Evolutionary conservation across 2,888 invertebrate species (phyloP).

Genomic region (Drosophila picticornis): DNA sequence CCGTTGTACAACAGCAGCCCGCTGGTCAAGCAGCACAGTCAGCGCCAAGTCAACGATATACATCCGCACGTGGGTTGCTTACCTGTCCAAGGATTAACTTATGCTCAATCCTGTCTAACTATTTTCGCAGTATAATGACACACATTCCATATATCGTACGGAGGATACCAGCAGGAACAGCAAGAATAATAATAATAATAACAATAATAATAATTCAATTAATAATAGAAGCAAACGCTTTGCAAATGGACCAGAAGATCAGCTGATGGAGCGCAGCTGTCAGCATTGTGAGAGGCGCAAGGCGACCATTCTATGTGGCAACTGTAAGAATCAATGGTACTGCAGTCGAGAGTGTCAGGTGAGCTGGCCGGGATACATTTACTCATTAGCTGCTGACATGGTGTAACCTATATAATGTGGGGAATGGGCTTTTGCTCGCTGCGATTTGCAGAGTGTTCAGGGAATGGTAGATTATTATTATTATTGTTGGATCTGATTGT

Average conservation of each 20-base stretch:
- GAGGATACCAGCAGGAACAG: slow-evolving; percentile 22
- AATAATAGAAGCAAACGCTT: slow-evolving; percentile 23
- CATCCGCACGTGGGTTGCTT: slow-evolving; percentile 23
- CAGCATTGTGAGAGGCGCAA: slow-evolving; percentile 93
- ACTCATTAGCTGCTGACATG: neutral
- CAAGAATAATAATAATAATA: slow-evolving; percentile 4
- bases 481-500: neutral
- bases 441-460: neutral
- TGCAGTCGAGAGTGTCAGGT: slow-evolving; percentile 97
- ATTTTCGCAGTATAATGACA: slow-evolving; percentile 30
- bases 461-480: neutral
- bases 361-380: slow-evolving; percentile 31
- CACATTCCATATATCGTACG: slow-evolving; percentile 54
- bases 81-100: neutral
- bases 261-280: slow-evolving; percentile 86
- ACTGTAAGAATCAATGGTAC: slow-evolving; percentile 97
- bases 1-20: slow-evolving; percentile 67
- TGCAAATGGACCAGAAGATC: slow-evolving; percentile 71
- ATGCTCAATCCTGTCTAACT: no score
- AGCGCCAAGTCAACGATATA: slow-evolving; percentile 15
- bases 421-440: neutral
- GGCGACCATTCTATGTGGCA: slow-evolving; percentile 95
- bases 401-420: neutral
- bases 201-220: neutral
- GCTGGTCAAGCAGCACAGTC: slow-evolving; percentile 21